Evolutionary conservation across 2,888 invertebrate species (phyloP).

Genomic region (Hofmannophila pseudospretella): DNA sequence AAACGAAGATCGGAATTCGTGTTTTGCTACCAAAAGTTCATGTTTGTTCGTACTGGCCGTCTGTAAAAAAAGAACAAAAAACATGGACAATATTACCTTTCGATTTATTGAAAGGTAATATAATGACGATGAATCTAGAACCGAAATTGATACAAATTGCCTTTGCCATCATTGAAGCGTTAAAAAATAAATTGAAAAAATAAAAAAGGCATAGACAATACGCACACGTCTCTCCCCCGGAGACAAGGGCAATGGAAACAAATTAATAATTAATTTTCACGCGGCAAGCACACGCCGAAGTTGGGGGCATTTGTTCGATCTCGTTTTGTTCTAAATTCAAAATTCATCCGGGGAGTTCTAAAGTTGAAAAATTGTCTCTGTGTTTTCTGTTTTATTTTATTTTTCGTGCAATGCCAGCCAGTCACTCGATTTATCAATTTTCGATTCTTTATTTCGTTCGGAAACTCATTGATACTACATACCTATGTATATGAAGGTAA

Average conservation of each 20-base stretch:
- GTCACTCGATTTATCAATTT: conserved; percentile 8
- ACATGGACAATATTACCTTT: too few species aligned
- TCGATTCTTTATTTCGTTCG: conserved; percentile 1
- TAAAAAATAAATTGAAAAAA: conserved; percentile 47
- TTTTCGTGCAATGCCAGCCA: conserved; percentile 19
- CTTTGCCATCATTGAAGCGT: conserved; percentile 52
- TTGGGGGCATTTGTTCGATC: conserved; percentile 55
- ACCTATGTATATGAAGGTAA: background rate
- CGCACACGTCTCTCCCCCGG: conserved; percentile 44
- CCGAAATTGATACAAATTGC: conserved; percentile 56
- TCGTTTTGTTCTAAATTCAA: conserved; percentile 66
- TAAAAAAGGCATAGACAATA: conserved; percentile 47
- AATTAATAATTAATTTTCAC: conserved; percentile 74
- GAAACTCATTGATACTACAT: background rate
- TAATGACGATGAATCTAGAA: conserved; percentile 14
- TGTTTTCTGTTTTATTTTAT: conserved; percentile 28
- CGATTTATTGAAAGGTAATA: background rate
- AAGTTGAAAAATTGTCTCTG: conserved; percentile 59
- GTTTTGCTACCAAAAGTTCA: conserved; percentile 4
- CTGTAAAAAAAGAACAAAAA: background rate
- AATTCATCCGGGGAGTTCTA: conserved; percentile 54
- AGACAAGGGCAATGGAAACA: conserved; percentile 58
- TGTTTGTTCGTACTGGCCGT: background rate
- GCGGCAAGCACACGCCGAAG: conserved; percentile 49
- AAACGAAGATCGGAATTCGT: conserved; percentile 6